Evolutionary conservation across 2,888 invertebrate species (phyloP).

Genomic region (Sarcophaga carnaria): DNA sequence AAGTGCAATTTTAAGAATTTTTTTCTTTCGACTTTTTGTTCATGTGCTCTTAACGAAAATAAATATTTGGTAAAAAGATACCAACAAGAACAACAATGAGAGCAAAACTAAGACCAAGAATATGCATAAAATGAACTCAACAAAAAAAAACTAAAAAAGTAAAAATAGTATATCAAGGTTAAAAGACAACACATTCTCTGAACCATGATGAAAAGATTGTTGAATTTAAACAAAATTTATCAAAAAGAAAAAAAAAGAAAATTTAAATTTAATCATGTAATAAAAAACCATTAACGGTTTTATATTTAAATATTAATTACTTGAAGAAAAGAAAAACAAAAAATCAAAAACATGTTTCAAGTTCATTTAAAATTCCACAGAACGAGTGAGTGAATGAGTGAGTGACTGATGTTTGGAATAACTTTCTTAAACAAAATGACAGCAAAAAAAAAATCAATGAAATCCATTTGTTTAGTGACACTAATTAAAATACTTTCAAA

Average conservation of each 20-base stretch:
- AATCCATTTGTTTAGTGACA: neutral
- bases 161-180: neutral
- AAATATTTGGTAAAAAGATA: slow-evolving; percentile 22
- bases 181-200: neutral
- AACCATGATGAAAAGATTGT: neutral
- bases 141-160: neutral
- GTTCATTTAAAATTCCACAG: neutral
- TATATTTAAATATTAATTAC: no score
- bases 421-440: neutral
- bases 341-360: neutral
- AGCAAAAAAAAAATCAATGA: slow-evolving; percentile 35
- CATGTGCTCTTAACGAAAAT: slow-evolving; percentile 15
- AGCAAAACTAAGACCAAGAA: neutral
- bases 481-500: slow-evolving; percentile 19
- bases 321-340: no score
- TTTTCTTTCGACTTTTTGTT: neutral
- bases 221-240: neutral
- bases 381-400: no score
- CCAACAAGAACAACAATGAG: neutral
- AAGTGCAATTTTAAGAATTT: neutral
- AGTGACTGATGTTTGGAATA: no score
- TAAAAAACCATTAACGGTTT: neutral
- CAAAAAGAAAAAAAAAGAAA: neutral
- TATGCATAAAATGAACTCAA: neutral
- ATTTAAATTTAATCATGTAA: neutral